Base-by-base conservation (phyloP, 2,113 vertebrate genomes). In the Erinaceus europaeus region DNA sequence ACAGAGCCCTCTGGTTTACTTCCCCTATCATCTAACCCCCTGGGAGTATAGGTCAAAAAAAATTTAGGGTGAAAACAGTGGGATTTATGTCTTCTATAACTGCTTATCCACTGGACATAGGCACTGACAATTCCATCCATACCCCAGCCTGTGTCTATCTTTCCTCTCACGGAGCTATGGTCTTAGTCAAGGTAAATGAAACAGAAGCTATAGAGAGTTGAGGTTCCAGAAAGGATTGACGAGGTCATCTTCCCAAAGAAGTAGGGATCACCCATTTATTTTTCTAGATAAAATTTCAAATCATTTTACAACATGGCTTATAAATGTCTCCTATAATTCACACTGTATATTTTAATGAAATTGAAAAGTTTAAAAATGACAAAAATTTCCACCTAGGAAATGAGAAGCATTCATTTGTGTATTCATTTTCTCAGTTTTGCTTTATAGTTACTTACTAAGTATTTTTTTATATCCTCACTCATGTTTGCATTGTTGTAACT, bases 211-310 rank as follows among this genome's bases (percentile, higher is more conserved):
- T n/a, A n/a, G n/a, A n/a, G n/a, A n/a, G n/a, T n/a, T n/a, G n/a
- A n/a, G n/a, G n/a, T n/a, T n/a, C n/a, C n/a, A n/a, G n/a, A n/a
- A n/a, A n/a, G n/a, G n/a, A n/a, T n/a, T n/a, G n/a, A n/a, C n/a
- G n/a, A n/a, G n/a, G n/a, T n/a, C n/a, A n/a, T n/a, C n/a, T n/a
- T n/a, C n/a, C n/a, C n/a, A n/a, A n/a, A n/a, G n/a, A n/a, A n/a
- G n/a, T n/a, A n/a, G n/a, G n/a, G n/a, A n/a, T n/a, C n/a, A n/a
- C n/a, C n/a, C n/a, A 82, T 34, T 68, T 76, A 57, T 34, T 79
- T 90, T 69, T 76, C 64, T 75, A 83, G 36, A 81, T 61, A 76
- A 92, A 88, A 2, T 74, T 78, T 74, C 69, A 57, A 73, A 88
- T 42, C 5, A 25, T 25, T 83, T 71, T 46, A 6, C 6, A 59